Evolutionary conservation across 2,113 vertebrate species (phyloP), one percentile per base, ranked within the genome.

Genomic region (Gorsachius goisagi): DNA sequence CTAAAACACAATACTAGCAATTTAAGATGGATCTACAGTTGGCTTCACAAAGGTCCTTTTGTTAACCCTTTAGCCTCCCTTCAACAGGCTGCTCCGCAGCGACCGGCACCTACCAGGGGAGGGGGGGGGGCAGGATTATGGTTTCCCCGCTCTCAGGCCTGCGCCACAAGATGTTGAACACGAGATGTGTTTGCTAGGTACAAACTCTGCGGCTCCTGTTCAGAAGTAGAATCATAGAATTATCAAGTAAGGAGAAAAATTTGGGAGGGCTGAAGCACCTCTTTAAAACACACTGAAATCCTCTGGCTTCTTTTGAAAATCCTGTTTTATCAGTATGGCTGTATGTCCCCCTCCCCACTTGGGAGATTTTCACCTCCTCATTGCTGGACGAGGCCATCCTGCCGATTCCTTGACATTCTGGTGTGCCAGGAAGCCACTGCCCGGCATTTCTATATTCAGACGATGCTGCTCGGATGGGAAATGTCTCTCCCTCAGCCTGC

Each of bases 71-170:
- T n/a, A n/a, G n/a, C n/a, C n/a, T n/a, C n/a, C n/a, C n/a, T n/a
- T n/a, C n/a, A n/a, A n/a, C 22, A 20, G 37, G 71, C 55, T 27
- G 27, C 27, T 35, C 21, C 14, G 3, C 47, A 37, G 15, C 6
- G 9, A 37, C 33, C 5, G 1, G 45, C 5, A 5, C 55, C 47
- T 4, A 5, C 21, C 12, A 39, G 9, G n/a, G 7, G 9, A 22
- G 5, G 23, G n/a, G n/a, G n/a, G n/a, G n/a, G n/a, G n/a, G n/a
- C n/a, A n/a, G n/a, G n/a, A n/a, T 68, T 12, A 9, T 10, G 32
- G 35, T 44, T 49, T 28, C 23, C 23, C 44, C 6, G 2, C 19
- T 33, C 32, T 27, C 15, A 1, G 26, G 32, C 26, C 35, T 35
- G 16, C 26, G 58, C 30, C 44, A 13, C 7, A 10, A n/a, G 30